Evolutionary conservation across 1,140 invertebrate species (phyloP).

Genomic region (Aethina tumida): DNA sequence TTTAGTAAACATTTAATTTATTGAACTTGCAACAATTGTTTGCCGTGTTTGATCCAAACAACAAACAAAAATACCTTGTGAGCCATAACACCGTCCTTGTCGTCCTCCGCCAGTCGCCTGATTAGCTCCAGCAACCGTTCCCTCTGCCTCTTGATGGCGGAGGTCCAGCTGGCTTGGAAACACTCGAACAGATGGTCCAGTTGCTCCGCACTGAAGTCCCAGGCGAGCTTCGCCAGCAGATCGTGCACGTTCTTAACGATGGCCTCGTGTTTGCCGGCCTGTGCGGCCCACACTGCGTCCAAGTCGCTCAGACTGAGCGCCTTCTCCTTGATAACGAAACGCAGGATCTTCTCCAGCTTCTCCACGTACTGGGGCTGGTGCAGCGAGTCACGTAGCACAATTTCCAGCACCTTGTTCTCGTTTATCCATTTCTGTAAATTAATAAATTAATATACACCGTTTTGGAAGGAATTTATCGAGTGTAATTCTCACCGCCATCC

Average conservation of each 20-base stretch:
- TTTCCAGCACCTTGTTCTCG: conserved; percentile 91
- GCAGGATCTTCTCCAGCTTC: conserved; percentile 93
- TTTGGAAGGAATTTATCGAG: background rate
- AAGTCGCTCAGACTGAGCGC: conserved; percentile 83
- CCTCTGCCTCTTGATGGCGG: conserved; percentile 90
- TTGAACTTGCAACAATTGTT: too few species aligned
- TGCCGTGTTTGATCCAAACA: too few species aligned
- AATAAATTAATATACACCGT: conserved; percentile 7
- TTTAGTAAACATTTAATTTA: too few species aligned
- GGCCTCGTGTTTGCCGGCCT: conserved; percentile 89
- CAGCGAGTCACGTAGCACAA: conserved; percentile 88
- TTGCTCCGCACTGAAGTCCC: conserved; percentile 97
- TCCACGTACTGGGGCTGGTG: conserved; percentile 98
- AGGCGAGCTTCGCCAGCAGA: conserved; percentile 89
- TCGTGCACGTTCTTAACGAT: conserved; percentile 98
- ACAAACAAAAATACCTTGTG: too few species aligned
- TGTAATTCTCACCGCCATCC: conserved; percentile 72
- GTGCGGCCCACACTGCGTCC: conserved; percentile 92
- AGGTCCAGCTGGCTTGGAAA: conserved; percentile 91
- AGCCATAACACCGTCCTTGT: conserved; percentile 98
- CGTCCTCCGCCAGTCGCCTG: conserved; percentile 84
- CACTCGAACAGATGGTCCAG: conserved; percentile 95
- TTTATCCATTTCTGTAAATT: conserved; percentile 86
- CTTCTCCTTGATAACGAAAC: conserved; percentile 94
- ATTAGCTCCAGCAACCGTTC: conserved; percentile 94